Evolutionary conservation across 2,888 invertebrate species (phyloP).

Genomic region (Aleiodes alternator): DNA sequence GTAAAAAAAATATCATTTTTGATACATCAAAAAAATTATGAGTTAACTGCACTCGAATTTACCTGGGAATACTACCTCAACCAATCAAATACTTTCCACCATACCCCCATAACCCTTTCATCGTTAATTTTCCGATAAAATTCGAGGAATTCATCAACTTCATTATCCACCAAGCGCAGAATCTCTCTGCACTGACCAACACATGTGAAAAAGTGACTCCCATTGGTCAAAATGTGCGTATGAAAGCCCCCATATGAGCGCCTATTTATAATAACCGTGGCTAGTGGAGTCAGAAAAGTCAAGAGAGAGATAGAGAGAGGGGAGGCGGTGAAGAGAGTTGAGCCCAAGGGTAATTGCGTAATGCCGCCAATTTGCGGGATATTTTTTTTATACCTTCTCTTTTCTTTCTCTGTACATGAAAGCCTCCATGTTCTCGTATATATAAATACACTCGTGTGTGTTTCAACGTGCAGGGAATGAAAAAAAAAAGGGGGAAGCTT

Average conservation of each 20-base stretch:
- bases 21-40: too few relatives aligned
- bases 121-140: too few relatives aligned
- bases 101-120: too few relatives aligned
- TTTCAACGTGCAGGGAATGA: conserved; percentile 25
- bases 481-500: conserved; percentile 24
- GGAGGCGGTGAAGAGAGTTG: conserved; percentile 42
- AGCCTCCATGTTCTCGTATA: conserved; percentile 28
- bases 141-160: too few relatives aligned
- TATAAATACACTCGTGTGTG: conserved; percentile 19
- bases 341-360: conserved; percentile 63
- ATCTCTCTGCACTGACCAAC: neutral
- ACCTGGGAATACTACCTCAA: too few relatives aligned
- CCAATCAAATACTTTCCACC: too few relatives aligned
- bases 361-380: conserved; percentile 65
- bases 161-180: too few relatives aligned
- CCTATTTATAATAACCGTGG: conserved; percentile 55
- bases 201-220: neutral
- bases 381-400: conserved; percentile 50
- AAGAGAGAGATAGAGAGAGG: conserved; percentile 55
- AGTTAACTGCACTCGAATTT: too few relatives aligned
- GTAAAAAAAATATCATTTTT: too few relatives aligned
- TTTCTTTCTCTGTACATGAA: conserved; percentile 39
- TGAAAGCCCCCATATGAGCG: conserved; percentile 37
- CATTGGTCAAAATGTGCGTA: neutral
- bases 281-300: conserved; percentile 32